Evolutionary conservation across 30 jellyfish, hydroid and myxozoan species (phyloP).

Genomic region (Sanderia malayensis): DNA sequence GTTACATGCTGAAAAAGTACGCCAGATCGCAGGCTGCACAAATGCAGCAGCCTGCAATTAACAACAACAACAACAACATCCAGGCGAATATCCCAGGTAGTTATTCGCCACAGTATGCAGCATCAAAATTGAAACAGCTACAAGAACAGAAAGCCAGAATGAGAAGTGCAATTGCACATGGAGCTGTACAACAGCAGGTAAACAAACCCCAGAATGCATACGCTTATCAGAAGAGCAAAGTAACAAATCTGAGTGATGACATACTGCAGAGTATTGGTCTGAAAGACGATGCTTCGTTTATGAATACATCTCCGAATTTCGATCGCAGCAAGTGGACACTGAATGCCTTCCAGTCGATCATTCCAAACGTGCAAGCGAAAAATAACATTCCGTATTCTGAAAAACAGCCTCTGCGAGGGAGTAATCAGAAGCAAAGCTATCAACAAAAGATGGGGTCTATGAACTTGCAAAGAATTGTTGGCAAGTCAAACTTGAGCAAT

Average conservation of each 20-base stretch:
- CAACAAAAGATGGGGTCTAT: not conserved
- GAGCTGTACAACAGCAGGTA: not conserved
- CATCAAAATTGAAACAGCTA: not conserved
- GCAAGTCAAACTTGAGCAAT: not conserved
- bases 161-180: not conserved
- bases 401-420: conserved; percentile 7
- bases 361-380: conserved; percentile 36
- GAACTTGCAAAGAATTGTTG: not conserved
- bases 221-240: not conserved
- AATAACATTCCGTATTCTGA: conserved; percentile 2
- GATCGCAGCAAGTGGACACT: conserved; percentile 49
- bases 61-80: no score
- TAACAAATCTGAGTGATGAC: conserved; percentile 8
- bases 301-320: conserved; percentile 59
- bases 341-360: conserved; percentile 51
- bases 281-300: conserved; percentile 72
- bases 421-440: not conserved
- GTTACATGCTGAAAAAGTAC: not conserved
- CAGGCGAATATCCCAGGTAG: not conserved
- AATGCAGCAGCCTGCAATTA: not conserved
- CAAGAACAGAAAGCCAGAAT: not conserved
- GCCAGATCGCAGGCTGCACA: not conserved
- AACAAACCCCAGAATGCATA: not conserved
- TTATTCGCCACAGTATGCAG: not conserved
- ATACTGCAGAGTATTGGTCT: conserved; percentile 54